phyloP scores from a whole-genome alignment of 30 jellyfish, hydroid and myxozoan species.

The Aurelia sp. region DNA sequence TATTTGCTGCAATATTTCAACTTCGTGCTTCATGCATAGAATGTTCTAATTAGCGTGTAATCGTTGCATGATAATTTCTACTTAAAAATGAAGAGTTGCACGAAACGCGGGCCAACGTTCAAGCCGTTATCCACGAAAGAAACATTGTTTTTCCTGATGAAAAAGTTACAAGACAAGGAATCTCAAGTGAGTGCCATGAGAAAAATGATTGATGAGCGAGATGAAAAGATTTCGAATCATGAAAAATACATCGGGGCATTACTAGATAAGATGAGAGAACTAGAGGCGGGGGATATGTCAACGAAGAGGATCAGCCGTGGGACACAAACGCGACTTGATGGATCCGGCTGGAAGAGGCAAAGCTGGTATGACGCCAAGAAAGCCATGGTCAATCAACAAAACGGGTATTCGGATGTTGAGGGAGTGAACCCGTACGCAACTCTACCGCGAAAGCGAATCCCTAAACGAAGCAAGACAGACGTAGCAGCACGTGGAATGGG shows the following conservation, averaged over 20 bases:
- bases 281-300: slow-evolving; percentile 46
- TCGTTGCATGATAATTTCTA: too few species aligned
- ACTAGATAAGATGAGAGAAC: slow-evolving; percentile 69
- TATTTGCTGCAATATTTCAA: neutral
- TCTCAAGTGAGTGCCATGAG: slow-evolving; percentile 77
- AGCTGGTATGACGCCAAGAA: slow-evolving; percentile 77
- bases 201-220: slow-evolving; percentile 72
- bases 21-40: too few species aligned
- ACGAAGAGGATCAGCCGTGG: slow-evolving; percentile 65
- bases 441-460: slow-evolving; percentile 56
- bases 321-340: slow-evolving; percentile 73
- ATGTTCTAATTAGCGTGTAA: too few species aligned
- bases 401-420: slow-evolving; percentile 26
- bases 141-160: slow-evolving; percentile 67
- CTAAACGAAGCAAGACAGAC: slow-evolving; percentile 58
- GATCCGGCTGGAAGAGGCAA: slow-evolving; percentile 58
- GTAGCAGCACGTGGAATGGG: slow-evolving; percentile 32
- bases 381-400: slow-evolving; percentile 15
- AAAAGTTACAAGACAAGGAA: slow-evolving; percentile 77
- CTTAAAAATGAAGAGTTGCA: slow-evolving; percentile 62
- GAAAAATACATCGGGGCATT: slow-evolving; percentile 83
- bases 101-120: slow-evolving; percentile 79
- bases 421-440: slow-evolving; percentile 78
- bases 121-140: slow-evolving; percentile 78
- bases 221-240: slow-evolving; percentile 67